Conservation (phyloP, 2,797 vertebrate genomes). For the Sebastiscus albofasciatus region DNA sequence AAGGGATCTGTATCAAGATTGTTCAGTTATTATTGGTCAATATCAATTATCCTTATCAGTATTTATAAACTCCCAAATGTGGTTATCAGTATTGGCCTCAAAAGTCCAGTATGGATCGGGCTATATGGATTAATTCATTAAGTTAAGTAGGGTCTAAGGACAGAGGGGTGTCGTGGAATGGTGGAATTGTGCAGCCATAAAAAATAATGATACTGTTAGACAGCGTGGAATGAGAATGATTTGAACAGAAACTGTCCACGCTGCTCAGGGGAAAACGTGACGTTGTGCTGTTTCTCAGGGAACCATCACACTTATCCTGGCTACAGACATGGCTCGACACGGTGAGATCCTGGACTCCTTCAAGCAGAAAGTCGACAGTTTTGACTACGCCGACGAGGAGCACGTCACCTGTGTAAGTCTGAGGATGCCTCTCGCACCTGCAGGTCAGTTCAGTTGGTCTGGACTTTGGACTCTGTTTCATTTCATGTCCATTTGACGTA, state of each 20-base stretch:
- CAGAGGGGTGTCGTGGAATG: background rate
- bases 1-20: too few relatives aligned
- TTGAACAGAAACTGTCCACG: background rate
- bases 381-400: conserved; percentile 91
- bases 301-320: conserved; percentile 92
- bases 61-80: background rate
- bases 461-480: background rate
- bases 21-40: too few relatives aligned
- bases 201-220: background rate
- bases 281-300: conserved; percentile 77
- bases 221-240: background rate
- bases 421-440: background rate
- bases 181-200: background rate
- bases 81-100: background rate
- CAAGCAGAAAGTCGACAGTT: conserved; percentile 89
- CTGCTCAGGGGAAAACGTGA: background rate
- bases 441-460: background rate
- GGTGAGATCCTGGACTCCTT: conserved; percentile 93
- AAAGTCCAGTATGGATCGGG: background rate
- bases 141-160: background rate
- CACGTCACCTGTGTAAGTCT: conserved; percentile 87
- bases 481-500: background rate
- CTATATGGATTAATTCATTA: background rate
- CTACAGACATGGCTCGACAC: conserved; percentile 94
- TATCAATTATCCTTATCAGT: background rate